Conservation (phyloP, 1,140 invertebrate species). For the Lineus longissimus region DNA sequence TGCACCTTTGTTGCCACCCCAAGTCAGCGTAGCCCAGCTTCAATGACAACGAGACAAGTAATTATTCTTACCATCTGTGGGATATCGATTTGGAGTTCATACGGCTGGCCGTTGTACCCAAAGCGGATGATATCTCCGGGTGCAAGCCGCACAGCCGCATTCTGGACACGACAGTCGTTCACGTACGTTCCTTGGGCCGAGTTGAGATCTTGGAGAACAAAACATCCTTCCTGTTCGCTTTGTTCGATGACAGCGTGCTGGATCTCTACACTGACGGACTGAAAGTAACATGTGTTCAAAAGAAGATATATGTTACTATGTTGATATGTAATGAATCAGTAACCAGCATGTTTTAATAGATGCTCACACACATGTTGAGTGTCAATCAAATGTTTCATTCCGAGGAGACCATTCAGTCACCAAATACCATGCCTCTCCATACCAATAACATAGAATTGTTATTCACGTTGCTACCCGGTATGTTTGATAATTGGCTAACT, state of each 20-base stretch:
- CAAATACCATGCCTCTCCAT: too few species aligned
- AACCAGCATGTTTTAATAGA: background rate
- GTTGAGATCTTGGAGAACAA: constrained; percentile 52
- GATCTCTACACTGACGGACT: constrained; percentile 42
- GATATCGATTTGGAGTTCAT: constrained; percentile 42
- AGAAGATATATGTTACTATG: constrained; percentile 10
- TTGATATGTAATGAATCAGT: constrained; percentile 7
- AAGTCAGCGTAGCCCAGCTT: too few species aligned
- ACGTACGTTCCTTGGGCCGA: constrained; percentile 52
- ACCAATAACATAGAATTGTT: too few species aligned
- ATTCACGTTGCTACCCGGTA: too few species aligned
- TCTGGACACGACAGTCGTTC: constrained; percentile 52
- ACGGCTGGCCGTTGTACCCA: constrained; percentile 42
- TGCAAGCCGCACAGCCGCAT: constrained; percentile 49
- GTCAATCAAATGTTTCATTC: too few species aligned
- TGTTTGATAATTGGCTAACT: too few species aligned
- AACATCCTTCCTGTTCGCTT: constrained; percentile 49
- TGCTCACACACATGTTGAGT: background rate
- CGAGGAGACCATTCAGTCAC: too few species aligned
- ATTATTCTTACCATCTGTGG: constrained; percentile 26
- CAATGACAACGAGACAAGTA: too few species aligned
- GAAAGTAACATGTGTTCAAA: constrained; percentile 8
- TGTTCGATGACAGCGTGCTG: constrained; percentile 54
- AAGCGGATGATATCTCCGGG: constrained; percentile 50
- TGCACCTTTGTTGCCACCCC: too few species aligned